phyloP scores from a whole-genome alignment of 2,888 invertebrate species.

The Hyalella azteca region DNA sequence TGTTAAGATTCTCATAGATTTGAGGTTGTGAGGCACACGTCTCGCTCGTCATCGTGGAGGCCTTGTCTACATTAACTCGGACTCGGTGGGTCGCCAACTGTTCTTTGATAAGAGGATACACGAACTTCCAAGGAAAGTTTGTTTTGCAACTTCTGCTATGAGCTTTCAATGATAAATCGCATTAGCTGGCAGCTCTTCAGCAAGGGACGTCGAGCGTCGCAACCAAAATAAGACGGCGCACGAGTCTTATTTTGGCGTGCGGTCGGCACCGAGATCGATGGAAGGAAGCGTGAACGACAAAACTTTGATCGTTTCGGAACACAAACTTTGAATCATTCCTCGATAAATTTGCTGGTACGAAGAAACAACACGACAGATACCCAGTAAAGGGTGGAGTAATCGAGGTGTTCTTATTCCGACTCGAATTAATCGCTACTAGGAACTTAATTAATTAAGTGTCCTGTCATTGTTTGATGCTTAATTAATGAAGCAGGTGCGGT shows the following conservation, averaged over 20 bases:
- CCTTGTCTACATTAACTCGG: constrained; percentile 13
- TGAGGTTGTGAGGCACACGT: too few species aligned
- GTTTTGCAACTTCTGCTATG: constrained; percentile 30
- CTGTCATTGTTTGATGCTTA: too few species aligned
- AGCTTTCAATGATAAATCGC: constrained; percentile 33
- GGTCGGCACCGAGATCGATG: too few species aligned
- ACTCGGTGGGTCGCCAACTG: neutral
- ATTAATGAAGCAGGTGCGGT: too few species aligned
- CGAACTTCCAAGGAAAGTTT: constrained; percentile 5
- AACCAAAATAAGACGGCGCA: neutral
- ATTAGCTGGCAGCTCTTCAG: neutral
- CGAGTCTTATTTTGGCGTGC: neutral
- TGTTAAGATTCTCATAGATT: too few species aligned
- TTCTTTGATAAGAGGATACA: constrained; percentile 24
- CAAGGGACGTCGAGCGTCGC: neutral
- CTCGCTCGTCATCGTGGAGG: neutral
- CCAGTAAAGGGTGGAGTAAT: too few species aligned
- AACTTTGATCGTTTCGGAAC: neutral
- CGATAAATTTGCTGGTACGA: too few species aligned
- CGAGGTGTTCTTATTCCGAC: too few species aligned
- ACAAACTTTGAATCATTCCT: too few species aligned
- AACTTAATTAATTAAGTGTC: too few species aligned
- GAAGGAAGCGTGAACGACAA: neutral
- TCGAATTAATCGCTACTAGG: too few species aligned
- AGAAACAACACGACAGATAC: too few species aligned